Conservation (phyloP, 2,797 vertebrate species). For the Echeneis naucrates region DNA sequence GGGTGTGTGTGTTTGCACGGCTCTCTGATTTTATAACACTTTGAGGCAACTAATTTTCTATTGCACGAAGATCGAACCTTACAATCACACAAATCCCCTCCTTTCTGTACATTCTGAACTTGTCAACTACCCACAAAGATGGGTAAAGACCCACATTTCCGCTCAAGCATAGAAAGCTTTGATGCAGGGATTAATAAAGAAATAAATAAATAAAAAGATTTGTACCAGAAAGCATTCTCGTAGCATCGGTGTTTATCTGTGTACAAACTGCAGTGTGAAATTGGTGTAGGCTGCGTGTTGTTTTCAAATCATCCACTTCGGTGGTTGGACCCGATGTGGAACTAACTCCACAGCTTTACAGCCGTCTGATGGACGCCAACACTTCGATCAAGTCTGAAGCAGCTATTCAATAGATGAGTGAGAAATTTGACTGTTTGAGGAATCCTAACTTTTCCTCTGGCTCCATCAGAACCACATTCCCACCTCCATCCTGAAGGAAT, state of each 20-base stretch:
- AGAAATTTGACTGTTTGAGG: background rate
- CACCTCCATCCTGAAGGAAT: background rate
- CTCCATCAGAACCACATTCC: background rate
- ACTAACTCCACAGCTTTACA: background rate
- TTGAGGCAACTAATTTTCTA: background rate
- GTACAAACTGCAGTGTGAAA: background rate
- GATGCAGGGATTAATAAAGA: background rate
- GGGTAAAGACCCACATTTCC: background rate
- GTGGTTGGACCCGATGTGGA: background rate
- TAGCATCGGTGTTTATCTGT: background rate
- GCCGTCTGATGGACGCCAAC: background rate
- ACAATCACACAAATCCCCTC: conserved; percentile 28
- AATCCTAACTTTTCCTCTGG: background rate
- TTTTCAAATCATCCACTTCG: background rate
- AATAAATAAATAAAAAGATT: background rate
- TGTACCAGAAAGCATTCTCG: background rate
- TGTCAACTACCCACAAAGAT: conserved; percentile 3
- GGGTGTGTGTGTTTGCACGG: conserved; percentile 10
- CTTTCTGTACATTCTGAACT: conserved; percentile 10
- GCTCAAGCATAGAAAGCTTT: background rate
- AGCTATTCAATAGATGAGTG: background rate
- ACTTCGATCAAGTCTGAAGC: background rate
- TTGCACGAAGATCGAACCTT: conserved; percentile 15
- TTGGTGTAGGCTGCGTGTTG: background rate
- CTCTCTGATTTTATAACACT: background rate